Conservation (phyloP, 2,888 invertebrate genomes). For the Colletes collaris region DNA sequence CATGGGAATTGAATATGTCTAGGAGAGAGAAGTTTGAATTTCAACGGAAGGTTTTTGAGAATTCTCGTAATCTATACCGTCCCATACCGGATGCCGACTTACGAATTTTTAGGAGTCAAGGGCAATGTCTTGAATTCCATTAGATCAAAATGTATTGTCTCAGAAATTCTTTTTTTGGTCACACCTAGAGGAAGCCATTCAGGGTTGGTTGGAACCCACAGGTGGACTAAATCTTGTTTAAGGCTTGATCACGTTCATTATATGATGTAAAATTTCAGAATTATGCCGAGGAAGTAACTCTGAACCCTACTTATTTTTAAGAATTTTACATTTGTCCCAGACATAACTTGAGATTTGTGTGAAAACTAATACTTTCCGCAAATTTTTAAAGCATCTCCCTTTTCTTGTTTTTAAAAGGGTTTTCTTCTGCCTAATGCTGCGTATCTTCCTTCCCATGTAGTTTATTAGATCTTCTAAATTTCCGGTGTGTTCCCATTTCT, state of each 20-base stretch:
- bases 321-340: too few relatives aligned
- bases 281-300: background rate
- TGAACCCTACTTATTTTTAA: slow-evolving; percentile 7
- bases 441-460: slow-evolving; percentile 1
- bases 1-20: slow-evolving; percentile 16
- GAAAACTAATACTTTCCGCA: slow-evolving; percentile 3
- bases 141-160: background rate
- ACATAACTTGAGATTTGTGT: background rate
- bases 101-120: background rate
- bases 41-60: background rate
- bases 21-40: too few relatives aligned
- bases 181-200: background rate
- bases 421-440: background rate
- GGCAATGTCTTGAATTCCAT: too few relatives aligned
- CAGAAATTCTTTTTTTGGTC: slow-evolving; percentile 2
- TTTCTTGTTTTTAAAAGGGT: background rate
- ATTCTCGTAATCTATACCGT: slow-evolving; percentile 10
- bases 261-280: slow-evolving; percentile 3
- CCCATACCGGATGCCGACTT: slow-evolving; percentile 8
- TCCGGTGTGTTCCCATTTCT: background rate
- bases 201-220: background rate
- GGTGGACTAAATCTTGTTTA: slow-evolving; percentile 22
- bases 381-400: background rate
- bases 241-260: too few relatives aligned
- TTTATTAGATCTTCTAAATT: background rate